A percentile compares a stretch with the other conserved stretches of the same genome.
phyloP scores from a whole-genome alignment of 2,888 invertebrate genomes.

The Eupithecia subumbrata region DNA sequence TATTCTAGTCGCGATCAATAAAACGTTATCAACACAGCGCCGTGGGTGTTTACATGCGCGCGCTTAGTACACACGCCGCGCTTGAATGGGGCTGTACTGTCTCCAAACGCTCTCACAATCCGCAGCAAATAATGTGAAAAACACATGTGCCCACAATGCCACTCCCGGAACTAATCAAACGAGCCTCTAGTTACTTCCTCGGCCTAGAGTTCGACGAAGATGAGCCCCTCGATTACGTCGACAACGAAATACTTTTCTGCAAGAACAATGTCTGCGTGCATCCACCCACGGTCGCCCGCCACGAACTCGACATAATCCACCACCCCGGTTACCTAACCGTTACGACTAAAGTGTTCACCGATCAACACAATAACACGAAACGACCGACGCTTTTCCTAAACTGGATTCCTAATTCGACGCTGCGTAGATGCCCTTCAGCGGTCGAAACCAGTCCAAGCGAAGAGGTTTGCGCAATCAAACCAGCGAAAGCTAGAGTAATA shows the following conservation, averaged over 20 bases:
- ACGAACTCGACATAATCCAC: conserved; percentile 93
- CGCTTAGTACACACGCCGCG: conserved; percentile 75
- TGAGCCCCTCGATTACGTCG: conserved; percentile 87
- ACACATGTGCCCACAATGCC: conserved; percentile 84
- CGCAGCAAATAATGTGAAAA: conserved; percentile 65
- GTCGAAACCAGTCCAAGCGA: conserved; percentile 85
- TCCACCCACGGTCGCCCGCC: conserved; percentile 93
- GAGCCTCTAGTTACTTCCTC: conserved; percentile 91
- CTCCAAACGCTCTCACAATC: conserved; percentile 25
- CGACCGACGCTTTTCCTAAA: conserved; percentile 93
- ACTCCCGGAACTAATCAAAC: conserved; percentile 89
- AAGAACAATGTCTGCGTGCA: conserved; percentile 99
- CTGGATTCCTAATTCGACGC: conserved; percentile 97
- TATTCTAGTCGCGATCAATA: conserved; percentile 77
- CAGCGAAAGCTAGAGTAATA: conserved; percentile 60
- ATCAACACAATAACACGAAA: conserved; percentile 90
- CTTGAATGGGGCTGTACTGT: conserved; percentile 66
- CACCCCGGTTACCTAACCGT: conserved; percentile 96
- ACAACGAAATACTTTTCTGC: conserved; percentile 93
- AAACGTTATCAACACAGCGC: conserved; percentile 75
- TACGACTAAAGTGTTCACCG: conserved; percentile 91
- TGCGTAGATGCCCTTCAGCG: conserved; percentile 92
- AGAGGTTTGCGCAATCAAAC: conserved; percentile 69
- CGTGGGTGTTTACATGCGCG: conserved; percentile 80
- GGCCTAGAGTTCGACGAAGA: conserved; percentile 87